These are phyloP conservation scores for Euplexia lucipara DNA, from an alignment of 2,888 invertebrate genomes.

Conservation along the genomic window DNA sequence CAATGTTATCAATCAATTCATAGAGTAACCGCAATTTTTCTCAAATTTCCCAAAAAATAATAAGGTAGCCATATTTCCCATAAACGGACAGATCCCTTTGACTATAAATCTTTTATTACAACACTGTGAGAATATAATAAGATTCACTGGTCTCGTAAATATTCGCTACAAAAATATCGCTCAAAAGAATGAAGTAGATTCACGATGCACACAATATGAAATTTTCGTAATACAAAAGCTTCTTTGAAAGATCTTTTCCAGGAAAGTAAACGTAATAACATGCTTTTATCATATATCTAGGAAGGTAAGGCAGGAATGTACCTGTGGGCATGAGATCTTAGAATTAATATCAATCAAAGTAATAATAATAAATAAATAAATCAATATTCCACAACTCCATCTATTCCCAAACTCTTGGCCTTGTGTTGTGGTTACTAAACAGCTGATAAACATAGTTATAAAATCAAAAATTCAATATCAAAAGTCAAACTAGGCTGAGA, in stretches of 20 bases:
- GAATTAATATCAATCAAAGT: too few species aligned
- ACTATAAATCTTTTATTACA: conserved; percentile 53
- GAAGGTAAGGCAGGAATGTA: too few species aligned
- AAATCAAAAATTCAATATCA: too few species aligned
- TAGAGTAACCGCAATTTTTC: conserved; percentile 11
- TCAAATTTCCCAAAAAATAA: conserved; percentile 23
- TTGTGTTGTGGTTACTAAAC: too few species aligned
- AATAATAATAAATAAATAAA: too few species aligned
- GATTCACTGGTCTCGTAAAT: conserved; percentile 37
- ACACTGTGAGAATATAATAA: conserved; percentile 48
- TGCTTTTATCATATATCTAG: too few species aligned
- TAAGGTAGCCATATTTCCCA: conserved; percentile 42
- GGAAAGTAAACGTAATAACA: not conserved
- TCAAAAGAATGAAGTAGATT: not conserved
- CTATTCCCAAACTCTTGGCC: too few species aligned
- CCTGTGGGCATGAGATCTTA: too few species aligned
- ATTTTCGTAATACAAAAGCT: not conserved
- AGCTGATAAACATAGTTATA: too few species aligned
- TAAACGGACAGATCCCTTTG: conserved; percentile 29
- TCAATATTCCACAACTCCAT: too few species aligned
- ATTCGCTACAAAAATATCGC: conserved; percentile 11
- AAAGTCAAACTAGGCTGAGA: too few species aligned
- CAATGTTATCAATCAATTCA: conserved; percentile 14
- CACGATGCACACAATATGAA: not conserved
- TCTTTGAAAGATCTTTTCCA: not conserved